These are phyloP conservation scores for Urocolius indicus DNA, from an alignment of 2,113 vertebrate genomes.

Conservation along the genomic window DNA sequence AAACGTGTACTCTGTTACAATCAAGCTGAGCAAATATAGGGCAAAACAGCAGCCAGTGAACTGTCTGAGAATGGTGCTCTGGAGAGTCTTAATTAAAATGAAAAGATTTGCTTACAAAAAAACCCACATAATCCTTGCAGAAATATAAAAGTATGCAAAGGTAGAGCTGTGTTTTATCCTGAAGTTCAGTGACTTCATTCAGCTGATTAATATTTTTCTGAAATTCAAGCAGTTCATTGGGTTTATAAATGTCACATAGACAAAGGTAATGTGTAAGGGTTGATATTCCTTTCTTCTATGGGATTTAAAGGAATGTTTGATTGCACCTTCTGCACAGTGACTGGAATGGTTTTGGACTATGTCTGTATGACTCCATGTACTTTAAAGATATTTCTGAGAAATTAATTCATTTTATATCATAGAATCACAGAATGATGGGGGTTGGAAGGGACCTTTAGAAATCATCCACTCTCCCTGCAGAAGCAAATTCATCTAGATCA, in stretches of 20 bases:
- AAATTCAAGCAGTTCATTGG: background rate
- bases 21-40: background rate
- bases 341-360: accelerated
- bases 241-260: background rate
- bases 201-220: background rate
- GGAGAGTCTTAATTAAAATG: background rate
- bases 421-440: too few relatives aligned
- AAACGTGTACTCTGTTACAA: background rate
- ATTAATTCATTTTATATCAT: too few relatives aligned
- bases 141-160: background rate
- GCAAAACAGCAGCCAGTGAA: accelerated
- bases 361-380: background rate
- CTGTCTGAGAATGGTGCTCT: background rate
- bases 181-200: background rate
- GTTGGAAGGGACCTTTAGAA: too few relatives aligned
- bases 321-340: background rate
- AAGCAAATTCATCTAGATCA: too few relatives aligned
- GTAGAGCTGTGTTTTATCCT: background rate
- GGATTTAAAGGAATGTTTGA: background rate
- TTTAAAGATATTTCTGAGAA: background rate
- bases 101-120: background rate
- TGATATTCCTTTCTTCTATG: background rate
- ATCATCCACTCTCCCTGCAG: too few relatives aligned
- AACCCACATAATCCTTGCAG: accelerated
- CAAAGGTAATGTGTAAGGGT: background rate